Base-by-base conservation (phyloP, 2,888 invertebrate species). In the Augiades crinisus region DNA sequence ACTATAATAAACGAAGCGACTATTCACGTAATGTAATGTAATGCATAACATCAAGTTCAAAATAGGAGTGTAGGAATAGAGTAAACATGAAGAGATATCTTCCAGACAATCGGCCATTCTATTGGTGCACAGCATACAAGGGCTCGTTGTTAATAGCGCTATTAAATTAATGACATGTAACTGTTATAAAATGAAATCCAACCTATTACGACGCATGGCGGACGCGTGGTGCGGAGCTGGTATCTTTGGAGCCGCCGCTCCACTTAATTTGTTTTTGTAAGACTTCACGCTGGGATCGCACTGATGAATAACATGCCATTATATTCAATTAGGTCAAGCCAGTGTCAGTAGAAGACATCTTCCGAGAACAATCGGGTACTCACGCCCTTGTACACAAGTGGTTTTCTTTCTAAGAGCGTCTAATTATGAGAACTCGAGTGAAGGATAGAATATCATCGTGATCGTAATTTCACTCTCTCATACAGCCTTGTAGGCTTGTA, bases 321-420 rank as follows among this genome's bases (percentile, higher is more conserved):
- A 89, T 87, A 82, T 84, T 82, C 84, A 89, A 89, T 87, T 87
- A 81, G 88, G 88, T 87, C 87, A 89, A 78, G 79, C 68, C 78
- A 70, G 77, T 78, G 78, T 76, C 81, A 74, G 85, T 70, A 70
- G 72, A 74, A 80, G 75, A 78, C 67, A 67, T 75, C 72, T 83
- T 80, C 78, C 70, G 75, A 85, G 87, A 87, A 88, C 85, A 87
- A 86, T 85, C 84, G 74, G 59, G 69, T 79, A 84, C 81, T 82
- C 83, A 86, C 79, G 82, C 81, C 75, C 79, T 56, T 61, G 50
- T 70, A 59, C 68, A 72, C 74, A 73, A 82, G 79, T 78, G 79
- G 75, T 79, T 86, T 86, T 87, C 83, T 81, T 87, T 81, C 83
- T 73, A 68, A 60, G 67, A 68, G 75, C 75, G 72, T 68, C 78